These are phyloP conservation scores for Eupithecia subumbrata DNA, from an alignment of 2,888 invertebrate species.

Conservation along the genomic window DNA sequence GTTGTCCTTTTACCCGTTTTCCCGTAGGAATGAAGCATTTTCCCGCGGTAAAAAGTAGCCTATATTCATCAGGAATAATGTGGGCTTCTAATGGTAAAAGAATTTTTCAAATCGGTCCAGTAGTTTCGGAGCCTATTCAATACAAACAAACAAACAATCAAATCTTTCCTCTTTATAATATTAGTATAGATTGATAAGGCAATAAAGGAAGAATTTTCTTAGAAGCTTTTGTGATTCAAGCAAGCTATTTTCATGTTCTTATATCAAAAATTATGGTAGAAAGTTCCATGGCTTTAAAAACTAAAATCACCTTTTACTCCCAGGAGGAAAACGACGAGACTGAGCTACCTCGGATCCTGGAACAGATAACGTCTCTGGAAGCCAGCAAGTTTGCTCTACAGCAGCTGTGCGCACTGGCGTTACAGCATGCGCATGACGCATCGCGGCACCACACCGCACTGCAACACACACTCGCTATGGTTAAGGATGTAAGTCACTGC, in stretches of 20 bases:
- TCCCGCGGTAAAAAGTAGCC: too few species aligned
- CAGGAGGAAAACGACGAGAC: constrained; percentile 76
- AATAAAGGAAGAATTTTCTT: background rate
- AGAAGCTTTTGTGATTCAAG: background rate
- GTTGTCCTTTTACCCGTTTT: too few species aligned
- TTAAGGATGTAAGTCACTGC: constrained; percentile 59
- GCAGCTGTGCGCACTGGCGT: constrained; percentile 61
- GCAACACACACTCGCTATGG: constrained; percentile 65
- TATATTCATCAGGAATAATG: too few species aligned
- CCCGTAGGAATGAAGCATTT: too few species aligned
- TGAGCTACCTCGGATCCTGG: constrained; percentile 66
- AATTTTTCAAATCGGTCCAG: too few species aligned
- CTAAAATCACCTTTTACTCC: background rate
- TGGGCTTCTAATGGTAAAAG: too few species aligned
- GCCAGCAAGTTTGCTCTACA: constrained; percentile 68
- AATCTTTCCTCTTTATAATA: too few species aligned
- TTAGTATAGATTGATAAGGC: too few species aligned
- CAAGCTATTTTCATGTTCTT: too few species aligned
- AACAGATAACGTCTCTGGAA: constrained; percentile 59
- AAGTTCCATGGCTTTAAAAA: background rate
- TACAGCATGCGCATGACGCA: constrained; percentile 74
- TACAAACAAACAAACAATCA: too few species aligned
- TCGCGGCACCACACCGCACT: constrained; percentile 63
- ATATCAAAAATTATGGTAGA: too few species aligned
- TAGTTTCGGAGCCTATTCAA: too few species aligned